A percentile compares a stretch with the other conserved stretches of the same genome.
Evolutionary conservation across 2,113 vertebrate genomes (phyloP).

Genomic region (Megalops atlanticus): DNA sequence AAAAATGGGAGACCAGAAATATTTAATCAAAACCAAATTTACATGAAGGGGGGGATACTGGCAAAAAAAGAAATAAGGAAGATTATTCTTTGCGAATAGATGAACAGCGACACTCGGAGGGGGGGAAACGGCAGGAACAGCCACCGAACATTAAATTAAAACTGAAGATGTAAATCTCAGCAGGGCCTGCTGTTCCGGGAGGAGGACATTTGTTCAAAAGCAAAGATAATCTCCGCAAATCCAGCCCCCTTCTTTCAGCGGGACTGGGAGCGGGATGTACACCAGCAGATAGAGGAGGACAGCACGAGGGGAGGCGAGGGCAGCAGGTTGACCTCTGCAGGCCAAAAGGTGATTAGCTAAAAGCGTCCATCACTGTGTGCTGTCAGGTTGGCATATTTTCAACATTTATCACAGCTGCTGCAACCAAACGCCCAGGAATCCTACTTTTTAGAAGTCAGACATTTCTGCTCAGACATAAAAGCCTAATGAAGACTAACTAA

Average conservation of each 20-base stretch:
- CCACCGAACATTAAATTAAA: conserved; percentile 1
- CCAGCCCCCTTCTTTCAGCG: neutral
- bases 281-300: conserved; percentile 39
- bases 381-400: conserved; percentile 27
- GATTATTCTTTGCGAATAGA: neutral
- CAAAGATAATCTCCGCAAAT: neutral
- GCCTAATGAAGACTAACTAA: conserved; percentile 50
- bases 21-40: conserved; percentile 53
- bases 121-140: neutral
- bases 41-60: conserved; percentile 13
- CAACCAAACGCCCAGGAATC: conserved; percentile 51
- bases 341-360: conserved; percentile 66
- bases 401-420: conserved; percentile 67
- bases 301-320: conserved; percentile 53
- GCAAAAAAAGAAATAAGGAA: neutral
- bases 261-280: conserved; percentile 44
- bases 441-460: conserved; percentile 43
- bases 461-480: conserved; percentile 49
- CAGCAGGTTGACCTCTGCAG: conserved; percentile 58
- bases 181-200: conserved; percentile 28
- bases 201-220: conserved; percentile 30
- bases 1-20: conserved; percentile 16
- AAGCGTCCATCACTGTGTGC: conserved; percentile 15
- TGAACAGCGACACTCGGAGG: neutral
- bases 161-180: neutral